A percentile compares a stretch with the other conserved stretches of the same genome.
Conservation (phyloP, 2,888 invertebrate species). For the Gryllus longicercus region DNA sequence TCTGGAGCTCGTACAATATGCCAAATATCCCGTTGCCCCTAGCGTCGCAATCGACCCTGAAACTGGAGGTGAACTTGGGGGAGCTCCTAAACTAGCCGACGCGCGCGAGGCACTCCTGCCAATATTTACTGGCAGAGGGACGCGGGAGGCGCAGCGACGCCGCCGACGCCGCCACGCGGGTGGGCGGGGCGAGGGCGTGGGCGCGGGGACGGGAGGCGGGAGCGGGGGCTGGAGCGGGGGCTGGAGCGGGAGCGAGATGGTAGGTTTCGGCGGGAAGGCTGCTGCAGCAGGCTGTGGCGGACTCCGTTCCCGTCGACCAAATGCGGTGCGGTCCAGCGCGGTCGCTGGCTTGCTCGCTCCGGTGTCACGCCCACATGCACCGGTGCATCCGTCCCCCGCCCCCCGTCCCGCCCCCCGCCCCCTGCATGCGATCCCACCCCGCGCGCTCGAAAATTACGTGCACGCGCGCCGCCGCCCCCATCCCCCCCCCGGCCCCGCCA, state of each 20-base stretch:
- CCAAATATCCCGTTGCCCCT: background rate
- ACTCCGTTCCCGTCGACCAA: background rate
- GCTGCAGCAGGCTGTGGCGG: background rate
- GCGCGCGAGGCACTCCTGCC: background rate
- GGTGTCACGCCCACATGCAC: background rate
- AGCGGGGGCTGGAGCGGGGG: too few species aligned
- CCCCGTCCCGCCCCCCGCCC: background rate
- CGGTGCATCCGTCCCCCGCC: background rate
- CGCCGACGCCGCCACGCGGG: too few species aligned
- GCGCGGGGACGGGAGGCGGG: too few species aligned
- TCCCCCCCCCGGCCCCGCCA: too few species aligned
- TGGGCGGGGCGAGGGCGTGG: too few species aligned
- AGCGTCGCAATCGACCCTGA: conserved; percentile 3
- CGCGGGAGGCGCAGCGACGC: too few species aligned
- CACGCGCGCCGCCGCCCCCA: too few species aligned
- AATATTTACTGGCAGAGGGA: background rate
- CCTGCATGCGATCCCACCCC: background rate
- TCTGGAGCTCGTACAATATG: background rate
- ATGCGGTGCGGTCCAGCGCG: background rate
- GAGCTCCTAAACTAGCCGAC: background rate
- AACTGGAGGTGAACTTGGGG: background rate
- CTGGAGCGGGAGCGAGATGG: too few species aligned
- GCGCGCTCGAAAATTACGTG: too few species aligned
- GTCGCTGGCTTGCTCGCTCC: background rate
- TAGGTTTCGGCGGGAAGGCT: too few species aligned